Evolutionary conservation across 2,113 vertebrate genomes (phyloP).

Genomic region (Menidia beryllina): DNA sequence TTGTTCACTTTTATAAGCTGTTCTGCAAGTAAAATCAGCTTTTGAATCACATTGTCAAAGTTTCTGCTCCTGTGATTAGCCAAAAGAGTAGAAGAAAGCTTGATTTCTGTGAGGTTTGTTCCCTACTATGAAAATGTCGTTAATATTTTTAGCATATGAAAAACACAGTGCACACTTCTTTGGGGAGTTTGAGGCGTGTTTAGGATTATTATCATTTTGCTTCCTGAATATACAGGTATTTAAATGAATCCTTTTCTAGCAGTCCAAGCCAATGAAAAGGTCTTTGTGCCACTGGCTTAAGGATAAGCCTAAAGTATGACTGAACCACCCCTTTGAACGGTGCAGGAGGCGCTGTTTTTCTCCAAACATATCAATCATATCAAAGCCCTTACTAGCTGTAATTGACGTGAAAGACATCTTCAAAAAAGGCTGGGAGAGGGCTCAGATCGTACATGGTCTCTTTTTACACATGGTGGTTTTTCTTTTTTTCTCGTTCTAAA

Average conservation of each 20-base stretch:
- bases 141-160: no score
- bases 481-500: background rate
- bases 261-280: background rate
- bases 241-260: background rate
- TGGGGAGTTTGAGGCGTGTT: background rate
- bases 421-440: background rate
- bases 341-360: background rate
- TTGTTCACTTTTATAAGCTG: background rate
- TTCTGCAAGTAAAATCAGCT: background rate
- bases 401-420: background rate
- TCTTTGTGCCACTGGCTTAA: background rate
- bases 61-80: background rate
- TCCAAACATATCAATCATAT: background rate
- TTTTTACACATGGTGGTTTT: background rate
- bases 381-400: background rate
- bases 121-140: background rate
- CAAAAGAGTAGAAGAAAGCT: background rate
- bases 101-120: background rate
- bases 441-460: no score
- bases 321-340: background rate
- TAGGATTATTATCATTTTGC: background rate
- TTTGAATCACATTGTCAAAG: background rate
- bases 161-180: background rate
- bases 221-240: background rate
- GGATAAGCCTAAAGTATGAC: background rate